Base-by-base conservation (phyloP, 30 jellyfish, hydroid and myxozoan genomes). In the Aurelia sp. region DNA sequence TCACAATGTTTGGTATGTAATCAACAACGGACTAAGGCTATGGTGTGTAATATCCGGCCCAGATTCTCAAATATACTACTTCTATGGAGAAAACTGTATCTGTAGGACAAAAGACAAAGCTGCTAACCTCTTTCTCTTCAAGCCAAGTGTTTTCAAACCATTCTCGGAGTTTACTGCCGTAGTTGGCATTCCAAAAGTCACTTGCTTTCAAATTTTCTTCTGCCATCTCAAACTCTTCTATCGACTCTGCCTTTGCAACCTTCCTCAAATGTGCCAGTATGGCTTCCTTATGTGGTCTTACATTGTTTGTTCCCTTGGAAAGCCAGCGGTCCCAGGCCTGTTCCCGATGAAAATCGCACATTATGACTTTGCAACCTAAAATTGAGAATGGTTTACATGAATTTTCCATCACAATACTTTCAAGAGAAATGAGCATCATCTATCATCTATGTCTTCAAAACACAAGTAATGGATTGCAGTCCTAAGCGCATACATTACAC, bases 81-180 rank as follows among this genome's bases (percentile, higher is more conserved):
- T 5, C 7, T 12, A 41, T 6, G 52, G 7, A 41, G 10, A 41
- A 41, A 41, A n/a, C n/a, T n/a, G n/a, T 12, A 41, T 41, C 12
- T 17, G 6, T 19, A 67, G 15, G 38, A 8, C 5, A n/a, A 19
- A 35, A n/a, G 52, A 24, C 55, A 20, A 76, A 76, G 65, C 15
- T 22, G 18, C 88, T 22, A 19, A 76, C 88, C 82, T 76, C 65
- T 6, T 76, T 41, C 9, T 76, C 75, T 22, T 59, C 53, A 51
- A 76, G 52, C 88, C 88, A 76, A 4, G 30, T 18, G 18, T 22
- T 59, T 57, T 51, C 82, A 76, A 76, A 76, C 88, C 88, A 76
- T 13, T 27, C 58, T 38, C 65, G 16, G 51, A 76, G 65, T 40
- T 76, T 76, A 22, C 35, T 24, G 15, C 82, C 79, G 18, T 67